Evolutionary conservation across 2,888 invertebrate species (phyloP).

Genomic region (Acleris sparsana): DNA sequence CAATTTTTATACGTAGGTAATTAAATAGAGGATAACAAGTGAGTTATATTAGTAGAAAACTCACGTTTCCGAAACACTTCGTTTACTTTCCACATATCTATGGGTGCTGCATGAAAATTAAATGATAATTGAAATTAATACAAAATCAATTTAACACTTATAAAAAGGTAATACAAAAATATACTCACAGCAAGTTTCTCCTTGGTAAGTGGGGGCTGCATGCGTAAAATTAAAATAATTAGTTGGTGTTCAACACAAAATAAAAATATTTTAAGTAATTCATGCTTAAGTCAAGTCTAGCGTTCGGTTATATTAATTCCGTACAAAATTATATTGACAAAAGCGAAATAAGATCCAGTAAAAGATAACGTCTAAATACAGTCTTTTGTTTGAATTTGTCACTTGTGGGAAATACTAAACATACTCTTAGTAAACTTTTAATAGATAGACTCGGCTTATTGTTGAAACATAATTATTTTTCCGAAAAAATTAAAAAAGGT

Average conservation of each 20-base stretch:
- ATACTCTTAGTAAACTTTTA: too few species aligned
- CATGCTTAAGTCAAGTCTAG: conserved; percentile 13
- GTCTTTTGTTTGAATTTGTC: too few species aligned
- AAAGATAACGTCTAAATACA: too few species aligned
- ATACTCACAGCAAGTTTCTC: conserved; percentile 80
- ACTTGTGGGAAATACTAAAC: too few species aligned
- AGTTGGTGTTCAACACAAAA: conserved; percentile 41
- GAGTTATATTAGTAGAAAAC: conserved; percentile 44
- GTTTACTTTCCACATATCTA: conserved; percentile 76
- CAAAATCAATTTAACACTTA: conserved; percentile 14
- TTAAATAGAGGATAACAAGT: not conserved
- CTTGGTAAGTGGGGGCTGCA: conserved; percentile 82
- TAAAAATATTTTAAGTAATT: conserved; percentile 50
- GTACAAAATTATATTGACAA: too few species aligned
- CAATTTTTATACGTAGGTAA: too few species aligned
- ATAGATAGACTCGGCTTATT: too few species aligned
- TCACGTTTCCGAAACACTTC: conserved; percentile 80
- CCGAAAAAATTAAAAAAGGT: too few species aligned
- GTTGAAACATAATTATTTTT: too few species aligned
- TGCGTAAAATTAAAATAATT: conserved; percentile 68
- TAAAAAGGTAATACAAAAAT: conserved; percentile 21
- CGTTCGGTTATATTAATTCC: too few species aligned
- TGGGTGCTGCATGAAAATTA: conserved; percentile 74
- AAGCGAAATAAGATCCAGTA: too few species aligned
- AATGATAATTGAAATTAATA: conserved; percentile 24